phyloP scores from a whole-genome alignment of 2,888 invertebrate genomes.

The Lampropteryx suffumata region DNA sequence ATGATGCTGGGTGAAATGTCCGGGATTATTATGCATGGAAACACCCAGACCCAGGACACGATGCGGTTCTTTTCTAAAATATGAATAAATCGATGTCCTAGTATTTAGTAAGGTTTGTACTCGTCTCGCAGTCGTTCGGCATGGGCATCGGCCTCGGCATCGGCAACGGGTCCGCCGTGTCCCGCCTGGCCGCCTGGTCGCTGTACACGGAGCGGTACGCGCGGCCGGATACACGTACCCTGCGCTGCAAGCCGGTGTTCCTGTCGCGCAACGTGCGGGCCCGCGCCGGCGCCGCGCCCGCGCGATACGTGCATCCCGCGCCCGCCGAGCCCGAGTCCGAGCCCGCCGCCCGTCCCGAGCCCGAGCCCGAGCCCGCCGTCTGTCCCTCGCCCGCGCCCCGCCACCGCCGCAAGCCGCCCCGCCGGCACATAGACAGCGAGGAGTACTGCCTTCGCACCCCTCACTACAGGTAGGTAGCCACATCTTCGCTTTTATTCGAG shows the following conservation, averaged over 20 bases:
- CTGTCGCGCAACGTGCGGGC: conserved; percentile 61
- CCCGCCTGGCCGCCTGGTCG: conserved; percentile 59
- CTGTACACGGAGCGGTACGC: conserved; percentile 62
- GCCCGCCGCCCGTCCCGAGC: conserved; percentile 23
- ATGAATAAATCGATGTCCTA: too few species aligned
- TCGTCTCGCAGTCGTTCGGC: conserved; percentile 1
- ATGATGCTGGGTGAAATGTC: too few species aligned
- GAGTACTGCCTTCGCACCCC: conserved; percentile 27
- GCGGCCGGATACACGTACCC: conserved; percentile 50
- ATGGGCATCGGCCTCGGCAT: too few species aligned
- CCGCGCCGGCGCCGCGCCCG: conserved; percentile 50
- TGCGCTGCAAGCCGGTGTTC: conserved; percentile 63
- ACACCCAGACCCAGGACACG: too few species aligned
- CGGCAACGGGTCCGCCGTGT: conserved; percentile 44
- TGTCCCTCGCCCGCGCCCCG: conserved; percentile 6
- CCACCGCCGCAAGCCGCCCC: conserved; percentile 48
- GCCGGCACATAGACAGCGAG: conserved; percentile 51
- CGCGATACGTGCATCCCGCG: conserved; percentile 45
- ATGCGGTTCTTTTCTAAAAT: too few species aligned
- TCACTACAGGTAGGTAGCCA: conserved; percentile 11
- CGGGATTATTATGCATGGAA: too few species aligned
- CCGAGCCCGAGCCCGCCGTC: conserved; percentile 42
- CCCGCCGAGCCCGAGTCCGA: conserved; percentile 33
- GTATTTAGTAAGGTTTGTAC: too few species aligned
- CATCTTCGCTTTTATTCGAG: too few species aligned